Evolutionary conservation across 92 coral and sea anemone genomes (phyloP).

Genomic region (Plumapathes pennacea): DNA sequence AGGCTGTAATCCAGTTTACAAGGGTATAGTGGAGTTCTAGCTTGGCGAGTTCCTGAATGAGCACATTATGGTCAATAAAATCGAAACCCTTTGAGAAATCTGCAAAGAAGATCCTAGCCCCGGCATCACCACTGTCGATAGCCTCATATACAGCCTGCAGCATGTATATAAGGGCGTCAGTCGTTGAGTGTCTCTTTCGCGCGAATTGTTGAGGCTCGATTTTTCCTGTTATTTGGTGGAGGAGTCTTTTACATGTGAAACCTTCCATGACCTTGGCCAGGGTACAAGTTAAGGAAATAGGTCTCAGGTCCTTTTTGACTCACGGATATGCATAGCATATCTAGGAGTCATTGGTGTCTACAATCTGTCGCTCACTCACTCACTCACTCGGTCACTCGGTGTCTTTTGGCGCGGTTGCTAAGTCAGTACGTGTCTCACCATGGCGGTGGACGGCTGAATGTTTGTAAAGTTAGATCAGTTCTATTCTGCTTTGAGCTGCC

Average conservation of each 20-base stretch:
- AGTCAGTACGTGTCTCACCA: too few species aligned
- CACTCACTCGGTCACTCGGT: neutral
- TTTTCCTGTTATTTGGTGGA: conserved; percentile 32
- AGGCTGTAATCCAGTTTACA: conserved; percentile 31
- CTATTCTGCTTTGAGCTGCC: too few species aligned
- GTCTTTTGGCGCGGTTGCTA: too few species aligned
- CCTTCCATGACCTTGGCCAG: conserved; percentile 56
- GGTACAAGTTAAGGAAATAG: conserved; percentile 45
- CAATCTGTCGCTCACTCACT: too few species aligned
- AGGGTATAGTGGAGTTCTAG: conserved; percentile 21
- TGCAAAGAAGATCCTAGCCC: conserved; percentile 39
- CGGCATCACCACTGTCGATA: conserved; percentile 26
- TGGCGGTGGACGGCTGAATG: too few species aligned
- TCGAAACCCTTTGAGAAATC: conserved; percentile 57
- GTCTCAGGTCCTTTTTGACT: conserved; percentile 36
- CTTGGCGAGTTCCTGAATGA: conserved; percentile 6
- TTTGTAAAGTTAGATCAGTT: too few species aligned
- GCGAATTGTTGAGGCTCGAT: conserved; percentile 35
- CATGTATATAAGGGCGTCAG: conserved; percentile 40
- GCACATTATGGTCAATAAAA: conserved; percentile 31
- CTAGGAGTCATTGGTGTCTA: too few species aligned
- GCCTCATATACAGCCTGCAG: conserved; percentile 47
- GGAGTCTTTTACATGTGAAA: conserved; percentile 22
- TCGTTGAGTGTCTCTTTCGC: conserved; percentile 37
- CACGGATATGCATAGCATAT: neutral